phyloP scores from a whole-genome alignment of 2,113 vertebrate genomes.

The Anseranas semipalmata region DNA sequence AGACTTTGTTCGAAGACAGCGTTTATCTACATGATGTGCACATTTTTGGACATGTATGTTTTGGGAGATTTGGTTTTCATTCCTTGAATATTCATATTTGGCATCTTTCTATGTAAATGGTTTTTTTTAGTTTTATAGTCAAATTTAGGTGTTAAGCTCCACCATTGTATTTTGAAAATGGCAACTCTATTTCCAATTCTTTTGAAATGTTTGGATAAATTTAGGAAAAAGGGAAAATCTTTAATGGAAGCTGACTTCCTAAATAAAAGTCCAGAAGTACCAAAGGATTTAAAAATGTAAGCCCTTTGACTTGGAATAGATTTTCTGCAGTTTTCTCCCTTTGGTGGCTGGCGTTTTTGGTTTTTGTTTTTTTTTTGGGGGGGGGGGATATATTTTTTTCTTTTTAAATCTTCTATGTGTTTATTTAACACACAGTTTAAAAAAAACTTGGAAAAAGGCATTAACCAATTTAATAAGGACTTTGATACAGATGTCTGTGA shows the following conservation, averaged over 20 bases:
- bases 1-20: background rate
- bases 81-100: background rate
- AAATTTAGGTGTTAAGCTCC: background rate
- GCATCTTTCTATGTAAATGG: background rate
- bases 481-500: background rate
- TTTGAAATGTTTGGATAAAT: background rate
- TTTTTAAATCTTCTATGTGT: background rate
- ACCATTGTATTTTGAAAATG: background rate
- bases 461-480: background rate
- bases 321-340: background rate
- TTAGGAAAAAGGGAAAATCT: background rate
- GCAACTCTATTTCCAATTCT: rapidly evolving
- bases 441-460: background rate
- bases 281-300: background rate
- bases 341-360: background rate
- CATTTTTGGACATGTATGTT: background rate
- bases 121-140: background rate
- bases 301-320: background rate
- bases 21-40: background rate
- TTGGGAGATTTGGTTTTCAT: background rate
- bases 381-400: too few species aligned
- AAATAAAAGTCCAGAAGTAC: background rate
- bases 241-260: background rate
- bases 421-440: background rate
- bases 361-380: too few species aligned